A percentile compares a stretch with the other conserved stretches of the same genome.
Evolutionary conservation across 1,140 invertebrate species (phyloP).

Genomic region (Sogatella furcifera): DNA sequence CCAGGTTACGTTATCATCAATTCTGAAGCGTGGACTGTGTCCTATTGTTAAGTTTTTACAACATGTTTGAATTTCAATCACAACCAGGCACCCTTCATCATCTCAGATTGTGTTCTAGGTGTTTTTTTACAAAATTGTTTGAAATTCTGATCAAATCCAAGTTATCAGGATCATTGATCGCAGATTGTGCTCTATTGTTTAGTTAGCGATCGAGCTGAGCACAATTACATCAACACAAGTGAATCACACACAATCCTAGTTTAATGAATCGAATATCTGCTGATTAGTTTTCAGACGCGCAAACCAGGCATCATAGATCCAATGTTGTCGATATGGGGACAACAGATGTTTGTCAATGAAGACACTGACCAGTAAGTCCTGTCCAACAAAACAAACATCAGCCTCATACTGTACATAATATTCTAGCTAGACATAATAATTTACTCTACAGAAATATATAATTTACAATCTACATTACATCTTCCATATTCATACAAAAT

Average conservation of each 20-base stretch:
- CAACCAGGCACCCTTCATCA: no score
- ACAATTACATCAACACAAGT: background rate
- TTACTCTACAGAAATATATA: conserved; percentile 6
- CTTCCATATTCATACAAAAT: background rate
- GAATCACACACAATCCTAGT: no score
- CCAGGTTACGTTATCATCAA: no score
- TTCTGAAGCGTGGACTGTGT: no score
- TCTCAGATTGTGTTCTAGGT: no score
- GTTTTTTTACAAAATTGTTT: no score
- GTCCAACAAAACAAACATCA: conserved; percentile 1
- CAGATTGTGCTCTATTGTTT: background rate
- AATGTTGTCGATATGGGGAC: conserved; percentile 94
- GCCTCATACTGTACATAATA: conserved; percentile 14
- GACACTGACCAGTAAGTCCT: conserved; percentile 86
- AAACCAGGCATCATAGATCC: conserved; percentile 93
- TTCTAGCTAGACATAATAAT: background rate
- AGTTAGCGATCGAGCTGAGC: background rate
- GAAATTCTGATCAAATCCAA: no score
- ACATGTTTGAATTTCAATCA: no score
- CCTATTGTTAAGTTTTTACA: no score
- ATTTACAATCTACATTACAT: background rate
- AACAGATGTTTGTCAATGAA: conserved; percentile 93
- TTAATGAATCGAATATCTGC: conserved; percentile 16
- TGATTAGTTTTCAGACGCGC: conserved; percentile 81
- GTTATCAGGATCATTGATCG: background rate